Conservation (phyloP, 1,140 invertebrate species). For the Pygmarrhopalites habei region DNA sequence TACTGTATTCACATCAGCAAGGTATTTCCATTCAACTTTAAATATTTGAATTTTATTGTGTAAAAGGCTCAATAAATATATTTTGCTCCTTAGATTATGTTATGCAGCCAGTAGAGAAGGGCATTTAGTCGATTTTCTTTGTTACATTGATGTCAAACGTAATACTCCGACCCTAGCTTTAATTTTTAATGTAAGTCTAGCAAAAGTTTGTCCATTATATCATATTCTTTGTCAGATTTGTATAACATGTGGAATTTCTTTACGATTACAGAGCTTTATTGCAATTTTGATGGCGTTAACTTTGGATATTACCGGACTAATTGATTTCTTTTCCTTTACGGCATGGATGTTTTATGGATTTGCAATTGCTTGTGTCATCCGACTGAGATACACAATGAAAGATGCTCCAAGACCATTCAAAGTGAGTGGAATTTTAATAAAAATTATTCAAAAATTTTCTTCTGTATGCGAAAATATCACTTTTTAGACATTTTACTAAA, state of each 20-base stretch:
- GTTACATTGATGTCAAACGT: constrained; percentile 78
- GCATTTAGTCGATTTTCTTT: constrained; percentile 83
- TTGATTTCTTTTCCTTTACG: constrained; percentile 52
- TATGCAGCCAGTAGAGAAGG: constrained; percentile 92
- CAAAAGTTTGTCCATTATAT: not conserved
- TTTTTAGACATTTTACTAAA: too few relatives aligned
- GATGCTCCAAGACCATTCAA: too few relatives aligned
- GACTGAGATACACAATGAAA: too few relatives aligned
- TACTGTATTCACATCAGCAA: constrained; percentile 42
- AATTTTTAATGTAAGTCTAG: constrained; percentile 78
- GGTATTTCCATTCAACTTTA: too few relatives aligned
- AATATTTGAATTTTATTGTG: too few relatives aligned
- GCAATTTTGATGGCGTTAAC: constrained; percentile 46
- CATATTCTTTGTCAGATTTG: not conserved
- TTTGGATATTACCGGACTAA: constrained; percentile 47
- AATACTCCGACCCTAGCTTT: constrained; percentile 85
- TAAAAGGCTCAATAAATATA: too few relatives aligned
- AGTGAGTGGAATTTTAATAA: too few relatives aligned
- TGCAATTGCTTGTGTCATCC: constrained; percentile 44
- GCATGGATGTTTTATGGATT: constrained; percentile 52
- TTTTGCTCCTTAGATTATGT: constrained; percentile 58
- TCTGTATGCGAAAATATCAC: too few relatives aligned
- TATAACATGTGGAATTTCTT: not conserved
- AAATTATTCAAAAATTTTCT: too few relatives aligned
- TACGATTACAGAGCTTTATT: constrained; percentile 43